phyloP scores from a whole-genome alignment of 1,140 invertebrate genomes.

The Brachionus calyciflorus region DNA sequence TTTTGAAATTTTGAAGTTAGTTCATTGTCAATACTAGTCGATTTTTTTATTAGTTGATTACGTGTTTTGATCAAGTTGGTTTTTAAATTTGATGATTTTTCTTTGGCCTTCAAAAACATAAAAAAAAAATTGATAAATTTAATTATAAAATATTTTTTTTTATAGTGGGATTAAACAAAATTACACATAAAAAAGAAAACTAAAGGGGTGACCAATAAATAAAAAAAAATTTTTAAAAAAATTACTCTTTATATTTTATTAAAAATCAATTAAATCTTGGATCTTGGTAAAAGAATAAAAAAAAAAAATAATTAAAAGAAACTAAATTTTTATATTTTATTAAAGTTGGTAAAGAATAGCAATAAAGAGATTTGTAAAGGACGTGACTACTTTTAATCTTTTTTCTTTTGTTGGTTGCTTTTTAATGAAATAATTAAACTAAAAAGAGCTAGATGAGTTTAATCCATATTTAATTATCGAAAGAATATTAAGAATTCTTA shows the following conservation, averaged over 20 bases:
- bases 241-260: slow-evolving; percentile 2
- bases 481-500: neutral
- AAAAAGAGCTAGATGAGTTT: neutral
- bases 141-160: neutral
- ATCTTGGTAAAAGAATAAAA: slow-evolving; percentile 14
- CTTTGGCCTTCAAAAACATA: neutral
- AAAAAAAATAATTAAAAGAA: too few species aligned
- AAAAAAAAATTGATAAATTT: neutral
- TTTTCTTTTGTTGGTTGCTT: too few species aligned
- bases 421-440: too few species aligned
- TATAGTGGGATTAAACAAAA: too few species aligned
- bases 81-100: slow-evolving; percentile 25
- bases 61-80: slow-evolving; percentile 8
- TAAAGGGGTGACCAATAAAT: neutral
- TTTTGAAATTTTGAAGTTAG: neutral
- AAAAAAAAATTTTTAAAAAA: neutral
- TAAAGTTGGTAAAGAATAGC: neutral
- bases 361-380: neutral
- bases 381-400: too few species aligned
- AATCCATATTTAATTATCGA: slow-evolving; percentile 30
- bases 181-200: too few species aligned
- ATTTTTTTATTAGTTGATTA: slow-evolving; percentile 20
- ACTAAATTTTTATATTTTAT: neutral
- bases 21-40: slow-evolving; percentile 5
- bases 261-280: slow-evolving; percentile 26